These are phyloP conservation scores for Anguilla anguilla DNA, from an alignment of 2,797 vertebrate species.

Conservation along the genomic window DNA sequence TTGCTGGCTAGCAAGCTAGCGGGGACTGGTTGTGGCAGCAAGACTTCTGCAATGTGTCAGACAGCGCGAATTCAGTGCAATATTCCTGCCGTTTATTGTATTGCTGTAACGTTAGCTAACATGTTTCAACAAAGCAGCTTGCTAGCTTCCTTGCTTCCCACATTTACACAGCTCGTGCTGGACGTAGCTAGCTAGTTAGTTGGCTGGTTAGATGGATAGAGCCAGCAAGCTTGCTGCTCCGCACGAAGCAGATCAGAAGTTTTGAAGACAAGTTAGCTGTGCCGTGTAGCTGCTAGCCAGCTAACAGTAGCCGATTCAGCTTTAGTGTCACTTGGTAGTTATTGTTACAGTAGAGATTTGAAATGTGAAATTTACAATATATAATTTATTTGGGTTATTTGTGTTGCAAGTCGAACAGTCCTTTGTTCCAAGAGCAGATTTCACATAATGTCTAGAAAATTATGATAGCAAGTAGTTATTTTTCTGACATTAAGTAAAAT, in stretches of 20 bases:
- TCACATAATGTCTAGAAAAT: not conserved
- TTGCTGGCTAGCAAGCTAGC: not conserved
- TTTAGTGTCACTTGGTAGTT: not conserved
- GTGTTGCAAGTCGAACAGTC: not conserved
- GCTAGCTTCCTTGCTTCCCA: not conserved
- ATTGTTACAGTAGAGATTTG: not conserved
- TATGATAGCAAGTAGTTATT: not conserved
- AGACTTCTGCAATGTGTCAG: not conserved
- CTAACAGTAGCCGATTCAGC: not conserved
- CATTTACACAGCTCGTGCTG: not conserved
- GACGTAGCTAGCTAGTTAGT: not conserved
- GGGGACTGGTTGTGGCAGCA: not conserved
- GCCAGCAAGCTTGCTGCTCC: not conserved
- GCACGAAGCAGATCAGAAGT: constrained; percentile 15
- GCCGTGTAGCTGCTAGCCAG: not conserved
- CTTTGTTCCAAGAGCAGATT: constrained; percentile 2
- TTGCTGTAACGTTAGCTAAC: not conserved
- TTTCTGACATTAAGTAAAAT: not conserved
- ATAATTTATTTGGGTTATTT: not conserved
- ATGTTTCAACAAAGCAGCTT: not conserved
- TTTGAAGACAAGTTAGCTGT: not conserved
- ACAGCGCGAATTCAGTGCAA: not conserved
- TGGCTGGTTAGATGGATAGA: not conserved
- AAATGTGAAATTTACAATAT: not conserved
- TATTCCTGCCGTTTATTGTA: not conserved